Evolutionary conservation across 2,888 invertebrate genomes (phyloP).

Genomic region (Chironomus tentans): DNA sequence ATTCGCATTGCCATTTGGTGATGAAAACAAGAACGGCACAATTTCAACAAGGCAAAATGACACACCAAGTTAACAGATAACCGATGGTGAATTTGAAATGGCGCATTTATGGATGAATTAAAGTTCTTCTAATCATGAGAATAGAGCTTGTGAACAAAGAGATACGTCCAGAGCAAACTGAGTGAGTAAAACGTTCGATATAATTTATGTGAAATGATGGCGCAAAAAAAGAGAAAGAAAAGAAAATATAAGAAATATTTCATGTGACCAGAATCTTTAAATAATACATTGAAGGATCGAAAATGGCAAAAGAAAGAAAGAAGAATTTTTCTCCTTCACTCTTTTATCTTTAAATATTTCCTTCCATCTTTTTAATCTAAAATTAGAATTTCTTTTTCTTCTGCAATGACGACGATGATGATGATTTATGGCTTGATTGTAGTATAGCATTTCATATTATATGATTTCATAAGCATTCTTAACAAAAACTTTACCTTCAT

Average conservation of each 20-base stretch:
- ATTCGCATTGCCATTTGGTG: not conserved
- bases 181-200: no score
- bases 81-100: no score
- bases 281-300: not conserved
- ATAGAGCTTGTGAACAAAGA: no score
- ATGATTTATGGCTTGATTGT: not conserved
- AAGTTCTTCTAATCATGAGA: no score
- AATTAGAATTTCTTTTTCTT: not conserved
- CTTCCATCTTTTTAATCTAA: not conserved
- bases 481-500: no score
- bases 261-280: slow-evolving; percentile 10
- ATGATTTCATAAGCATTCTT: not conserved
- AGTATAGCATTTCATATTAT: not conserved
- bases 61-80: no score
- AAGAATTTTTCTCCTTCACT: not conserved
- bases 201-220: slow-evolving; percentile 3
- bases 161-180: no score
- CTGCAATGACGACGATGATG: not conserved
- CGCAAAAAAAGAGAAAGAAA: not conserved
- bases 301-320: not conserved
- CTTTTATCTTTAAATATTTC: not conserved
- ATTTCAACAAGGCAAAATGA: no score
- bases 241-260: not conserved
- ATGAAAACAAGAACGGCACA: not conserved
- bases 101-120: no score